Base-by-base conservation (phyloP, 2,797 vertebrate species). In the Acipenser transmontanus region DNA sequence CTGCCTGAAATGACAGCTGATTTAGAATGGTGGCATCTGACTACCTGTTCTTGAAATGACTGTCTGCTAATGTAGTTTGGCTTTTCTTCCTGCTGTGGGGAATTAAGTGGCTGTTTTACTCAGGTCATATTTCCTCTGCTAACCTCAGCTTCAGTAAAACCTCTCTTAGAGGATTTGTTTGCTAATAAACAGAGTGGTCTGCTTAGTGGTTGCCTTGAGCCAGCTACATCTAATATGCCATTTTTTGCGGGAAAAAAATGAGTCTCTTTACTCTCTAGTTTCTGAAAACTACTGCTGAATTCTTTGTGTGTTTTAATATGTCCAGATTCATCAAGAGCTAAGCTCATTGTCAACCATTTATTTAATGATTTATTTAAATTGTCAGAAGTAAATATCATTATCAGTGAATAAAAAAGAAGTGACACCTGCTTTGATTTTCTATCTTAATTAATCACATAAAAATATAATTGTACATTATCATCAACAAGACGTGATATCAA, bases 11-110 rank as follows among this genome's bases (percentile, higher is more conserved):
- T 71, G 71, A 78, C 71, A 78, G 70, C 73, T 74, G 72, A 73
- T 68, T 74, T 47, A 66, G 69, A 64, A 69, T 63, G 1, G 59
- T 74, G 66, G 67, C 72, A 80, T 72, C 70, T 76, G 74, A 75
- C 61, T 74, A 70, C 68, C 52, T 77, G 68, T 77, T 68, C 47
- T 69, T 65, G 49, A 57, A 74, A 65, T 76, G 78, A 76, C 72
- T 76, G 69, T 68, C 66, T 77, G 75, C 74, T 84, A 71, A 80
- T 83, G 71, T 74, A 66, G 56, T 72, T 78, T 81, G 77, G 73
- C 71, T 76, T 77, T 74, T 70, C 67, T 78, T 80, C 80, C 75
- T 63, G 34, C 54, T 76, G 63, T 52, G 69, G 59, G 71, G 66
- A 77, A 72, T 80, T 77, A 77, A 6, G 70, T 76, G 70, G 69